These are phyloP conservation scores for Coregonus suidteri DNA, from an alignment of 2,797 vertebrate genomes.

Conservation along the genomic window DNA sequence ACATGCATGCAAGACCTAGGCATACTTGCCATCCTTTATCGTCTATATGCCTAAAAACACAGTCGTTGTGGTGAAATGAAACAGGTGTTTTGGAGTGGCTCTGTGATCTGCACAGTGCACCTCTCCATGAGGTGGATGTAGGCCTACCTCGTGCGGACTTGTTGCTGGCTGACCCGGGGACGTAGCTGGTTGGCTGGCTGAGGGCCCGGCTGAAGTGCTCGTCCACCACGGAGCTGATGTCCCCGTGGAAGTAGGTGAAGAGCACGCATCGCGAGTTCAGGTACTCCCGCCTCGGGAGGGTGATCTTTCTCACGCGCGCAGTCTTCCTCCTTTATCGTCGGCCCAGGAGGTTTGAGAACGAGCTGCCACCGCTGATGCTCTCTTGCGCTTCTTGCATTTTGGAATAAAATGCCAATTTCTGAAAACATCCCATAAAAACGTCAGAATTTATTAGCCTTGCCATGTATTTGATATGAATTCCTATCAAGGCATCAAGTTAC, in stretches of 20 bases:
- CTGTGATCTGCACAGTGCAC: neutral
- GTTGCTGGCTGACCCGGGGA: slow-evolving; percentile 69
- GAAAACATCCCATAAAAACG: neutral
- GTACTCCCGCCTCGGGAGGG: slow-evolving; percentile 93
- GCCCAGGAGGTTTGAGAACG: slow-evolving; percentile 75
- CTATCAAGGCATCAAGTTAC: neutral
- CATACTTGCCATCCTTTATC: neutral
- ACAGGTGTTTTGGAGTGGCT: neutral
- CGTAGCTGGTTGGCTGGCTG: slow-evolving; percentile 86
- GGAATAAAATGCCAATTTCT: slow-evolving; percentile 96
- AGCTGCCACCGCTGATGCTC: slow-evolving; percentile 74
- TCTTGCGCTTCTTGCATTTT: slow-evolving; percentile 97
- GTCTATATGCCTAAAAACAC: neutral
- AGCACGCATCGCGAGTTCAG: slow-evolving; percentile 93
- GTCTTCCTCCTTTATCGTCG: slow-evolving; percentile 94
- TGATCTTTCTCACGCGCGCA: slow-evolving; percentile 89
- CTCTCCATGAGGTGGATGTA: neutral
- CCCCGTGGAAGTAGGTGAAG: slow-evolving; percentile 97
- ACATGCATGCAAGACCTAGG: neutral
- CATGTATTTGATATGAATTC: neutral
- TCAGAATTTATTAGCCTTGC: neutral
- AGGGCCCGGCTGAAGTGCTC: slow-evolving; percentile 97
- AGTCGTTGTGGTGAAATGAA: neutral
- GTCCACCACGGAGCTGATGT: slow-evolving; percentile 96
- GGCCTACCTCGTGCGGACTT: slow-evolving; percentile 77